phyloP scores from a whole-genome alignment of 2,797 vertebrate genomes.

The Paguma larvata region DNA sequence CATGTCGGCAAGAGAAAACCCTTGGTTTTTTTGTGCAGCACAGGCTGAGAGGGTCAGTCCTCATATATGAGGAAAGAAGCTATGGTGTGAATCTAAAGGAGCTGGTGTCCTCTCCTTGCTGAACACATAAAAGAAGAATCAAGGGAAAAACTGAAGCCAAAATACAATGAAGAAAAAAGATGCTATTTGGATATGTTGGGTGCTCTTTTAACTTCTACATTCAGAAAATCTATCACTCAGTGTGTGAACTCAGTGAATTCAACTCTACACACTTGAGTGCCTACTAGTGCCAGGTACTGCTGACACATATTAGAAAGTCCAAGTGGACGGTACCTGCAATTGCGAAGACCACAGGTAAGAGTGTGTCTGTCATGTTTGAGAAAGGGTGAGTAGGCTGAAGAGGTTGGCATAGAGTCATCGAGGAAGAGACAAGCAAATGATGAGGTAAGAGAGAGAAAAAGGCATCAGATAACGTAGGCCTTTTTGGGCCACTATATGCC shows the following conservation, averaged over 20 bases:
- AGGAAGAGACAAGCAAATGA: neutral
- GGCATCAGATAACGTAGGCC: neutral
- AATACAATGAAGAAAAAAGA: conserved; percentile 7
- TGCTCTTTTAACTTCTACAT: neutral
- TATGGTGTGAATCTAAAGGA: neutral
- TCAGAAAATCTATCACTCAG: conserved; percentile 8
- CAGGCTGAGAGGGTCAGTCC: neutral
- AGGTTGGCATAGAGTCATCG: neutral
- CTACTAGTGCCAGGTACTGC: neutral
- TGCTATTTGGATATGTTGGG: neutral
- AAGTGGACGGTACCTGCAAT: neutral
- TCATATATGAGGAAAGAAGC: neutral
- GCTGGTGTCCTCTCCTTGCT: neutral
- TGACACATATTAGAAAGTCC: neutral
- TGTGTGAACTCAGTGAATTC: neutral
- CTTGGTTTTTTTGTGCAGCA: neutral
- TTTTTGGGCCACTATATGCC: neutral
- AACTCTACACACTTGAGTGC: conserved; percentile 10
- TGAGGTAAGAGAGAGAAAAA: neutral
- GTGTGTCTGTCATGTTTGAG: neutral
- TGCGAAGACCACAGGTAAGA: neutral
- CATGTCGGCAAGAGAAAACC: neutral
- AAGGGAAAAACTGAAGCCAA: neutral
- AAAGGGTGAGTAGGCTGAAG: neutral
- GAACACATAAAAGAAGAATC: neutral